Evolutionary conservation across 2,888 invertebrate species (phyloP).

Genomic region (Papilio protenor): DNA sequence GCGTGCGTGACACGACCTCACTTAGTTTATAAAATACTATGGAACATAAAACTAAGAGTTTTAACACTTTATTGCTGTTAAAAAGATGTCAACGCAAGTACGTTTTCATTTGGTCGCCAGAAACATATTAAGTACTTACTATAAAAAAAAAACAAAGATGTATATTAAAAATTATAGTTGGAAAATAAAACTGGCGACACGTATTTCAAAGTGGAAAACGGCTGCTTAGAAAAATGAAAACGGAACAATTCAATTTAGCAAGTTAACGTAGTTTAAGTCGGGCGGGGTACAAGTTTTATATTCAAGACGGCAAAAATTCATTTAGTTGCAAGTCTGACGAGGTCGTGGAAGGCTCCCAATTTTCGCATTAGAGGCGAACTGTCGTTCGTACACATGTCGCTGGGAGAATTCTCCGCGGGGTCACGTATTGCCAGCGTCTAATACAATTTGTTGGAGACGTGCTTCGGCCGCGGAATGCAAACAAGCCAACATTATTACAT

Average conservation of each 20-base stretch:
- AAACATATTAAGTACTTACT: not conserved
- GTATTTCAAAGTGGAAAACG: conserved; percentile 8
- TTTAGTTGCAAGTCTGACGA: conserved; percentile 49
- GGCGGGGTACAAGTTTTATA: conserved; percentile 33
- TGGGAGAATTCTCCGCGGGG: conserved; percentile 66
- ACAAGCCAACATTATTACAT: conserved; percentile 67
- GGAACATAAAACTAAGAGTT: not conserved
- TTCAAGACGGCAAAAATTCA: conserved; percentile 44
- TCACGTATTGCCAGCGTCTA: conserved; percentile 80
- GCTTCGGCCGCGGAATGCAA: conserved; percentile 72
- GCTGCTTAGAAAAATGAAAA: conserved; percentile 26
- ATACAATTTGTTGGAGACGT: conserved; percentile 80
- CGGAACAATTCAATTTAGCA: conserved; percentile 38
- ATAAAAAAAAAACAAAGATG: not conserved
- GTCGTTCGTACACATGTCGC: conserved; percentile 63
- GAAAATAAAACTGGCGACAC: not conserved
- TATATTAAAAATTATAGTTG: not conserved
- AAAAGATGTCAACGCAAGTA: not conserved
- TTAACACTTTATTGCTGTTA: not conserved
- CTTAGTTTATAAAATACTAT: conserved; percentile 6
- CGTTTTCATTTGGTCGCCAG: not conserved
- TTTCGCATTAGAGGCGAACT: conserved; percentile 67
- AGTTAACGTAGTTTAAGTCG: conserved; percentile 40
- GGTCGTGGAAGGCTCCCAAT: conserved; percentile 60
- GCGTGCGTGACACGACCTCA: conserved; percentile 4